Base-by-base conservation (phyloP, 2,888 invertebrate genomes). In the Sphecodes monilicornis region DNA sequence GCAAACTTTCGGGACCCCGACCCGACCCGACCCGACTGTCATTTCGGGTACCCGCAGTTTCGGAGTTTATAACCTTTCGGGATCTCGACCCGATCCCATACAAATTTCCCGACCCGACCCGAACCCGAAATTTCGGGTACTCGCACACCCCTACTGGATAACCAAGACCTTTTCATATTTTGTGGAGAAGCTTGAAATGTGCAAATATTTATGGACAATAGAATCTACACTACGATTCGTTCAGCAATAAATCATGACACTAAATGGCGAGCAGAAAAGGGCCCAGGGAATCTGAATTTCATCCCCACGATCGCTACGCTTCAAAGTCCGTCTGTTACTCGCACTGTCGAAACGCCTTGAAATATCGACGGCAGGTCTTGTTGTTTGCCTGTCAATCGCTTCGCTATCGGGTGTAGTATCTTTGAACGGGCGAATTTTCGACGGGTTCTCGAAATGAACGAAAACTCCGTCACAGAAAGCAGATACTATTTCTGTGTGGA, bases 291-390 rank as follows among this genome's bases (percentile, higher is more conserved):
- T 18, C 68, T 46, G 76, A 84, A 83, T 83, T 76, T 83, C 84
- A 83, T 76, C 72, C 82, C 16, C 41, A 54, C 50, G 76, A 54
- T 26, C 46, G 54, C 54, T 64, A 46, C 76, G 46, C 41, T 66
- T 75, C 77, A 46, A 77, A 71, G 64, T 75, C 46, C 70, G 74
- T 75, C 46, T 70, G 74, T 68, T 77, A 36, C 39, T 69, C 73
- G 83, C 41, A 39, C 76, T 54, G 72, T 69, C 70, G 77, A 72
- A 39, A 29, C 57, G 46, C 46, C 80, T 78, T 78, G 86, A 86
- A 83, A 86, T 86, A 86, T 86, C 76, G 80, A 80, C 64, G 70
- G 50, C 76, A 22, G 72, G 46, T 41, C 64, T 74, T 57, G 80
- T 80, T 84, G 85, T 84, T 78, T 66, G 22, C n/a, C n/a, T 13